Conservation (phyloP, 2,797 vertebrate genomes). For the Monodelphis domestica region DNA sequence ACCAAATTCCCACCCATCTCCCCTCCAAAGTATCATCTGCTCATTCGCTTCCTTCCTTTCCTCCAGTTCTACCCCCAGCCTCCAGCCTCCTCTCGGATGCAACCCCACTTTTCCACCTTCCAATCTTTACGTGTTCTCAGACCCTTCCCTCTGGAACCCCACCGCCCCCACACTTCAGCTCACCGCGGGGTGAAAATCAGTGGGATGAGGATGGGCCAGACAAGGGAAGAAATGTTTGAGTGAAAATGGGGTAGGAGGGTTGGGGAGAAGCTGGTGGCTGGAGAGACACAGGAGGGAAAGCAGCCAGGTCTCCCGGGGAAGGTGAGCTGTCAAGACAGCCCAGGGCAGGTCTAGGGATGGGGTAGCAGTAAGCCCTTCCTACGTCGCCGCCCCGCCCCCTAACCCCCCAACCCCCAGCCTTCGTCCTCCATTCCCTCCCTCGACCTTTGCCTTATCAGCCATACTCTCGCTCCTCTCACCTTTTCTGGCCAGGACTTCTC, state of each 20-base stretch:
- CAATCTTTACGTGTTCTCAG: neutral
- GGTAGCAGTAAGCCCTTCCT: neutral
- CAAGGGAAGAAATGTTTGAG: neutral
- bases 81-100: neutral
- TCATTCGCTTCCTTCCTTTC: neutral
- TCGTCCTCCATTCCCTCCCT: too few species aligned
- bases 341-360: neutral
- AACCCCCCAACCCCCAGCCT: neutral
- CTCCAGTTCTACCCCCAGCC: neutral
- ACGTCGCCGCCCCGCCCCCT: neutral
- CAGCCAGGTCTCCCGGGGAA: neutral
- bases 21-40: neutral
- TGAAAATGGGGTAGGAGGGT: too few species aligned
- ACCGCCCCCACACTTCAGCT: neutral
- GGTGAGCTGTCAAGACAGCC: neutral
- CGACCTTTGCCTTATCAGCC: neutral
- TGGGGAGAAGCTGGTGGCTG: neutral
- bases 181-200: neutral
- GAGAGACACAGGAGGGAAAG: neutral
- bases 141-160: neutral
- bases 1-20: neutral
- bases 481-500: neutral
- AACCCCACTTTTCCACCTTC: neutral
- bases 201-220: neutral
- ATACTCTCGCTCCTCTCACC: neutral